Evolutionary conservation across 1,140 invertebrate species (phyloP).

Genomic region (Lepidurus apus): DNA sequence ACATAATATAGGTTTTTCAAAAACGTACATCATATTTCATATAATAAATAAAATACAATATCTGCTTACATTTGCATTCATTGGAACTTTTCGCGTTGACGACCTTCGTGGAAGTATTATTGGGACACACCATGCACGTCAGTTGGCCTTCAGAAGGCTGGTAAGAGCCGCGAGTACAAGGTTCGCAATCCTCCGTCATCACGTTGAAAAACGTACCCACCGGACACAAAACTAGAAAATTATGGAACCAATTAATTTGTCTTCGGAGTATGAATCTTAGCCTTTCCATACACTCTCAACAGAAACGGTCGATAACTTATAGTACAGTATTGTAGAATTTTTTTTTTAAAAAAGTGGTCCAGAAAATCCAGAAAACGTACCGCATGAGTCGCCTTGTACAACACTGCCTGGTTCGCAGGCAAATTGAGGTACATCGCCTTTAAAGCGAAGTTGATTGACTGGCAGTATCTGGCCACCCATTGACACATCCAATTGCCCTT

Average conservation of each 20-base stretch:
- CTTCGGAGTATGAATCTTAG: too few relatives aligned
- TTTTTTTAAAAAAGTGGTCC: neutral
- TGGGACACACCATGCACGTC: conserved; percentile 55
- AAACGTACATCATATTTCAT: neutral
- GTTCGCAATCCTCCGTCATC: conserved; percentile 50
- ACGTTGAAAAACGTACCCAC: conserved; percentile 60
- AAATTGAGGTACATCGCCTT: conserved; percentile 40
- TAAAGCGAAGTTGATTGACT: conserved; percentile 42
- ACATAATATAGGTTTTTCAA: neutral
- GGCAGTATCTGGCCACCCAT: conserved; percentile 41
- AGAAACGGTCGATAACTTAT: neutral
- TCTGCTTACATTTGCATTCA: conserved; percentile 55
- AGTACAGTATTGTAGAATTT: neutral
- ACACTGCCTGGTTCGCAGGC: conserved; percentile 47
- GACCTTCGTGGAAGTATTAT: conserved; percentile 54
- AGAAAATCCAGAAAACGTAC: conserved; percentile 39
- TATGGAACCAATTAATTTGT: neutral
- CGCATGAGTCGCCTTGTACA: conserved; percentile 43
- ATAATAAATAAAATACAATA: conserved; percentile 20
- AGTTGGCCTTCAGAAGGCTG: conserved; percentile 53
- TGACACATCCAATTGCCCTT: conserved; percentile 44
- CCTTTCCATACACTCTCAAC: too few relatives aligned
- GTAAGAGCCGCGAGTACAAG: conserved; percentile 57
- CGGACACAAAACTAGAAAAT: conserved; percentile 56
- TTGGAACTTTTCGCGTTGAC: conserved; percentile 50